Conservation (phyloP, 2,888 invertebrate species). For the Ophioninae sp. region DNA sequence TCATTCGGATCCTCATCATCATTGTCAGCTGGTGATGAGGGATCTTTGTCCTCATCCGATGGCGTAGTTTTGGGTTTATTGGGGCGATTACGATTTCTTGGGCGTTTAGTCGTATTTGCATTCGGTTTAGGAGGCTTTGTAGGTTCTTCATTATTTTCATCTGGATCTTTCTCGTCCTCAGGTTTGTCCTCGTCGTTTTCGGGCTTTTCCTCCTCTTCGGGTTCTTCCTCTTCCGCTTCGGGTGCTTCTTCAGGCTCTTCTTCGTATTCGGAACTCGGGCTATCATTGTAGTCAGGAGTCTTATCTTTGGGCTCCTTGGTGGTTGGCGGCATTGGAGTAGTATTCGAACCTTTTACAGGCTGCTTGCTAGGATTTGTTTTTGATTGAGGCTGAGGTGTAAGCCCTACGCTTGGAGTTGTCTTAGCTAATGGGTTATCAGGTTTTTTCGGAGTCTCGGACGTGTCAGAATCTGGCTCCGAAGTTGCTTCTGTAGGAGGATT, state of each 20-base stretch:
- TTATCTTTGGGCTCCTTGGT: conserved; percentile 32
- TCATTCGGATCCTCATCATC: conserved; percentile 20
- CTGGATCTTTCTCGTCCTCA: conserved; percentile 31
- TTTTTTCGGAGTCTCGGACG: conserved; percentile 21
- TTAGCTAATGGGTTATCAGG: conserved; percentile 45
- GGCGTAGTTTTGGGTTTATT: conserved; percentile 16
- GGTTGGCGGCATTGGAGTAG: conserved; percentile 11
- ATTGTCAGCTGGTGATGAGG: conserved; percentile 18
- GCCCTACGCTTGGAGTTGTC: conserved; percentile 32
- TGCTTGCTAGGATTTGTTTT: conserved; percentile 29
- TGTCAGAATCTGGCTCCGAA: conserved; percentile 45
- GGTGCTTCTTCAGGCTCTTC: conserved; percentile 52
- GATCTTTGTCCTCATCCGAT: conserved; percentile 17
- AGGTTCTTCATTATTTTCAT: conserved; percentile 35
- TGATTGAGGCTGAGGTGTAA: conserved; percentile 41
- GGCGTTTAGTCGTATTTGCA: conserved; percentile 8
- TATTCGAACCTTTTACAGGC: conserved; percentile 15
- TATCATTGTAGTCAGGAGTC: conserved; percentile 49
- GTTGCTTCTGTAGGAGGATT: conserved; percentile 25
- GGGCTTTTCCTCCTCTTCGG: conserved; percentile 42
- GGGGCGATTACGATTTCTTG: conserved; percentile 22
- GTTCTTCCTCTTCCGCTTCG: conserved; percentile 47
- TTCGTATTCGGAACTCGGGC: conserved; percentile 47
- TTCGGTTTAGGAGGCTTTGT: conserved; percentile 33
- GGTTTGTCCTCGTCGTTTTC: conserved; percentile 11